Evolutionary conservation across 2,113 vertebrate genomes (phyloP).

Genomic region (Pelusios castaneus): DNA sequence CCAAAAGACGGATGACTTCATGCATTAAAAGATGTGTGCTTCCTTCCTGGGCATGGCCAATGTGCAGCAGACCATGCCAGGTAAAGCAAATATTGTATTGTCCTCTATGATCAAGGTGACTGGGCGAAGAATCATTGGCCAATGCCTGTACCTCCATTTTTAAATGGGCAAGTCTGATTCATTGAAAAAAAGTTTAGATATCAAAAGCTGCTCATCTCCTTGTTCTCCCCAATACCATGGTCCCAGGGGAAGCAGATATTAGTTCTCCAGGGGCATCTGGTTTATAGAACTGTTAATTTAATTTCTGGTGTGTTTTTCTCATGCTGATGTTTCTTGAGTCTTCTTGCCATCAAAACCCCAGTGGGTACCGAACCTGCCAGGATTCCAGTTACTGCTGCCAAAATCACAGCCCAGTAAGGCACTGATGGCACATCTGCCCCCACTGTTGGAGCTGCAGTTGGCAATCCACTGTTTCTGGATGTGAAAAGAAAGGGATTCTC

Average conservation of each 20-base stretch:
- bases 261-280: background rate
- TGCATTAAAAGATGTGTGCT: background rate
- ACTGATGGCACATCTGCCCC: background rate
- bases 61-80: background rate
- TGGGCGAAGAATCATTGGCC: background rate
- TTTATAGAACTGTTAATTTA: slow-evolving; percentile 6
- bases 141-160: background rate
- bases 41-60: background rate
- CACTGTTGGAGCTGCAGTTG: background rate
- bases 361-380: slow-evolving; percentile 72
- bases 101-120: background rate
- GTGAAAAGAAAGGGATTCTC: slow-evolving; percentile 88
- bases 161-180: background rate
- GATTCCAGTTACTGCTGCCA: slow-evolving; percentile 76
- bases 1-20: slow-evolving; percentile 1
- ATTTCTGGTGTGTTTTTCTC: background rate
- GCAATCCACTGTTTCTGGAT: slow-evolving; percentile 77
- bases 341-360: slow-evolving; percentile 66
- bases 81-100: background rate
- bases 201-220: background rate
- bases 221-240: background rate
- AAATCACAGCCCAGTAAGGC: slow-evolving; percentile 79
- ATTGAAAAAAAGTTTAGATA: background rate
- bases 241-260: background rate
- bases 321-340: background rate